Evolutionary conservation across 2,797 vertebrate genomes (phyloP), one percentile per base, ranked within the genome.

Genomic region (Dendrocincla tyrannina): DNA sequence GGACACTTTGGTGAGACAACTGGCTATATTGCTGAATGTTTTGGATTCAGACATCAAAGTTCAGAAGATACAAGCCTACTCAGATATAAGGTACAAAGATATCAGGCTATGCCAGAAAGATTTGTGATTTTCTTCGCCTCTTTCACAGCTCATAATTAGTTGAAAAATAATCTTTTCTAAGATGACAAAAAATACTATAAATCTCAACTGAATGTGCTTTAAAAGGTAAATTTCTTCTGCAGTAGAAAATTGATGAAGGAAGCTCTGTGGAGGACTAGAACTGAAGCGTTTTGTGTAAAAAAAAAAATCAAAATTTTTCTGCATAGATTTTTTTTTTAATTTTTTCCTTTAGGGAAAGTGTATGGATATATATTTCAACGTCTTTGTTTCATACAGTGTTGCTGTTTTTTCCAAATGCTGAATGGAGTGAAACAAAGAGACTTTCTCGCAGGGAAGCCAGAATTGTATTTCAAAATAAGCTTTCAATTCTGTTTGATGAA

Each of bases 21-120:
- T 99, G 95, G 98, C 99, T 2, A 98, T 98, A 2, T 95, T 99
- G 74, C 98, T 99, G 42, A 98, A 98, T 30, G 98, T 99, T 78
- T 96, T 98, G 28, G 98, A 99, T 95, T 95, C 98, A 0, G 98
- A 99, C 72, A 96, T 99, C 85, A 98, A 98, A 91, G 97, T 99
- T 75, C 98, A 98, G 95, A 98, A 98, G 56, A 98, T 99, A 96
- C 98, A 98, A 82, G 98, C 98, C 62, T 98, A 98, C 96, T 98
- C 98, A 1, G 98, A 98, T 81, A 97, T 98, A 98, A 99, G 99
- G 99, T 99, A 98, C 35, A 76, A 78, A 88, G 42, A 70, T 59
- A 39, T 6, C 33, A 33, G 72, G 6, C 49, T 82, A 11, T 89
- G 68, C 47, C 53, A 58, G 41, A 56, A 83, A 55, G 64, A 85